phyloP scores from a whole-genome alignment of 1,140 invertebrate species.

The Macrosteles quadrilineatus region DNA sequence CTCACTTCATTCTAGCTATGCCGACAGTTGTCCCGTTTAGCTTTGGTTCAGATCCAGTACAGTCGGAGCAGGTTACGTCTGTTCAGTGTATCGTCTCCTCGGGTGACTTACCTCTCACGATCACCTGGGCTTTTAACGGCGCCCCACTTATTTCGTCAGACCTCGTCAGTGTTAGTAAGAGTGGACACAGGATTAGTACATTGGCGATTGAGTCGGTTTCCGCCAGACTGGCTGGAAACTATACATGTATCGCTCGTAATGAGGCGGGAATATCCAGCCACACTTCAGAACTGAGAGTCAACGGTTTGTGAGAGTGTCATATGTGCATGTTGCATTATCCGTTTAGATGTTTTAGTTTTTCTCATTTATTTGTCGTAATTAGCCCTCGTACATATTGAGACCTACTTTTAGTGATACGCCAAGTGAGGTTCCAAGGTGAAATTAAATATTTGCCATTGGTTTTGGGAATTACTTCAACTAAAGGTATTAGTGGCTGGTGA shows the following conservation, averaged over 20 bases:
- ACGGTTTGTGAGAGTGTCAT: conserved; percentile 55
- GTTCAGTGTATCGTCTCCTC: conserved; percentile 71
- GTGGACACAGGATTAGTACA: conserved; percentile 68
- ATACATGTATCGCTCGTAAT: conserved; percentile 79
- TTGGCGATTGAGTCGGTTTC: conserved; percentile 77
- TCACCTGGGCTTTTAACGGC: conserved; percentile 67
- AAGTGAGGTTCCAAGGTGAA: too few species aligned
- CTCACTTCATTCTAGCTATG: conserved; percentile 51
- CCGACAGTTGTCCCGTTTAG: conserved; percentile 64
- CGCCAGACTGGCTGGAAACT: conserved; percentile 70
- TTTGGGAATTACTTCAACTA: too few species aligned
- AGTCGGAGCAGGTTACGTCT: conserved; percentile 45
- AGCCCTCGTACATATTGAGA: too few species aligned
- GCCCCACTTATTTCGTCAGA: conserved; percentile 50
- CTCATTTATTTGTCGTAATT: too few species aligned
- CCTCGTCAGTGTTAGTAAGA: conserved; percentile 33
- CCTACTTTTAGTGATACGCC: too few species aligned
- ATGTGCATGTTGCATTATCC: conserved; percentile 7
- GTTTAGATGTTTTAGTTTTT: conserved; percentile 29
- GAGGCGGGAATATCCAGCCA: conserved; percentile 63
- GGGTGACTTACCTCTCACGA: conserved; percentile 67
- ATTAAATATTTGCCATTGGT: too few species aligned
- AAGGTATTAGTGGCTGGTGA: too few species aligned
- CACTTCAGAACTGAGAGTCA: conserved; percentile 65
- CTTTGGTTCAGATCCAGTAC: conserved; percentile 57